phyloP scores from a whole-genome alignment of 2,797 vertebrate genomes.

The Clarias pachynema region DNA sequence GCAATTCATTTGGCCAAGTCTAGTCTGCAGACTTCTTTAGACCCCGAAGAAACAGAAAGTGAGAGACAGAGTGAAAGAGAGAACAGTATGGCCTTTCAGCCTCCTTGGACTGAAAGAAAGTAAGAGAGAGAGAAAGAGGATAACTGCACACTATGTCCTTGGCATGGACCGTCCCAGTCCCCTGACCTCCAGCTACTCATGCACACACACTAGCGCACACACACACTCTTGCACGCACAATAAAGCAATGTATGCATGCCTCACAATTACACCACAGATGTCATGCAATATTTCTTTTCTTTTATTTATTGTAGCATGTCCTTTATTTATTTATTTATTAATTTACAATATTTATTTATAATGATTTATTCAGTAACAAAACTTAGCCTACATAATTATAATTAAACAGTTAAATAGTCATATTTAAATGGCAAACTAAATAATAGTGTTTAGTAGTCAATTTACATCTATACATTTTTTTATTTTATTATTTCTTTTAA shows the following conservation, averaged over 20 bases:
- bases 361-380: not conserved
- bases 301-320: too few relatives aligned
- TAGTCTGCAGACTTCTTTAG: conserved; percentile 30
- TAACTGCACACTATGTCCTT: conserved; percentile 72
- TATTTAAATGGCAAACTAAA: not conserved
- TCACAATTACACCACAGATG: not conserved
- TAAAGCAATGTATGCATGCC: not conserved
- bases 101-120: conserved; percentile 54
- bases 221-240: not conserved
- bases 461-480: too few relatives aligned
- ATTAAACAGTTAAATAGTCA: not conserved
- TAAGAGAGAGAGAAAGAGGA: conserved; percentile 51
- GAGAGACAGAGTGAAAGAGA: conserved; percentile 33
- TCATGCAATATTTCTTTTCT: not conserved
- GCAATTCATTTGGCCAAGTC: conserved; percentile 30
- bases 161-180: conserved; percentile 61
- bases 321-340: too few relatives aligned
- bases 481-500: too few relatives aligned
- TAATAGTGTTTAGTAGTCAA: not conserved
- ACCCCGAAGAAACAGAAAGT: not conserved
- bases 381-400: not conserved
- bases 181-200: conserved; percentile 53
- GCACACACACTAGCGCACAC: conserved; percentile 27
- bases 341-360: too few relatives aligned
- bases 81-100: conserved; percentile 74